These are phyloP conservation scores for Perca fluviatilis DNA, from an alignment of 2,113 vertebrate genomes.

Conservation along the genomic window DNA sequence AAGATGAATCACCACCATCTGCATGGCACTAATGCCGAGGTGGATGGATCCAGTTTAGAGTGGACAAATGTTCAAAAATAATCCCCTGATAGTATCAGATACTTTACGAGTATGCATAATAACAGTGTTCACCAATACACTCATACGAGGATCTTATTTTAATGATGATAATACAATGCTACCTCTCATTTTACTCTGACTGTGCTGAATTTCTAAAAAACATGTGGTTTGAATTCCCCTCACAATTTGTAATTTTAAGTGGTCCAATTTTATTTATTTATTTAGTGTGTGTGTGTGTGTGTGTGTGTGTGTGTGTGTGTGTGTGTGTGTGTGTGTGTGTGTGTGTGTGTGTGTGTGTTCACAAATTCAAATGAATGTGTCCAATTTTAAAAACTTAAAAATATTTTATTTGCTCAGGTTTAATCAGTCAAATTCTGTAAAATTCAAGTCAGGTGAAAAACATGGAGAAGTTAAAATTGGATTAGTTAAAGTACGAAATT, in stretches of 20 bases:
- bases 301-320: too few relatives aligned
- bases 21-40: neutral
- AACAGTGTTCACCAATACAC: conserved; percentile 13
- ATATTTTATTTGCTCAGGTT: neutral
- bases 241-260: neutral
- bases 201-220: neutral
- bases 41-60: conserved; percentile 4
- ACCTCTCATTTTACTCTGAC: neutral
- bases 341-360: neutral
- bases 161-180: neutral
- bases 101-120: neutral
- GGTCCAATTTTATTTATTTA: too few relatives aligned
- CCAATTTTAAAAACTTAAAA: neutral
- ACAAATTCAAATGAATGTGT: neutral
- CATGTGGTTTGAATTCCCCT: neutral
- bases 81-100: neutral
- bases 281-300: too few relatives aligned
- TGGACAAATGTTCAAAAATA: neutral
- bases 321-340: too few relatives aligned
- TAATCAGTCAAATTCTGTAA: neutral
- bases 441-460: neutral
- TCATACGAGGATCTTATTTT: neutral
- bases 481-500: neutral
- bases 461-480: neutral
- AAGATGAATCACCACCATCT: neutral